Evolutionary conservation across 2,113 vertebrate genomes (phyloP), one percentile per base, ranked within the genome.

Genomic region (Noturus placidus): DNA sequence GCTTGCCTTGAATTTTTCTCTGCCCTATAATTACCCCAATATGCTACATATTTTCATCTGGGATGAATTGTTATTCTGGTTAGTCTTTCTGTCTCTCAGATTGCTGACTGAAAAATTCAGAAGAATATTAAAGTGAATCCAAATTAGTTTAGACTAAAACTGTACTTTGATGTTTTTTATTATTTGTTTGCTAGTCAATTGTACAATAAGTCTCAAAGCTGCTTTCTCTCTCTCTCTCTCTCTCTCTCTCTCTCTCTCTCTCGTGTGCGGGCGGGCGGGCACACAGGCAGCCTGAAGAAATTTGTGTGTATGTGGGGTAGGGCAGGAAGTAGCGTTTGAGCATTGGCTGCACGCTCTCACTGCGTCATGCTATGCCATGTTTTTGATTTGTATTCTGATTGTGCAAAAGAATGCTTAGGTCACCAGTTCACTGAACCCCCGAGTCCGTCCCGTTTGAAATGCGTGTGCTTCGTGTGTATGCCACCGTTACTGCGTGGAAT

Each of bases 381-480:
- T 89, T 63, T 81, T 82, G 72, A 85, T 87, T 86, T 86, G 81
- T 82, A 65, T 35, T 80, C 84, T 84, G 86, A 88, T 89, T 87
- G 70, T 84, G 50, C 27, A 46, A 42, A 87, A 78, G 83, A 85
- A 88, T 85, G 87, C 20, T 13, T 59, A 56, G 59, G 81, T 79
- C 69, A 52, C 33, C 27, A 82, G 87, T 85, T 79, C 87, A 85
- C 72, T 20, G 33, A 87, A 87, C 85, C 67, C 61, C 3, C 2
- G 17, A 1, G 63, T 70, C 77, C 35, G 74, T 22, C 30, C 25
- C 10, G 17, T 50, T 76, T 63, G 8, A 79, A 38, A 63, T 67
- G 72, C 38, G 35, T 81, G 63, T 61, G 70, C 69, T 22, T 61
- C 7, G 11, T 61, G 56, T 42, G 11, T 27, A 25, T 38, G 57